Conservation (phyloP, 2,888 invertebrate genomes). For the Mesopsocus fuscifrons region DNA sequence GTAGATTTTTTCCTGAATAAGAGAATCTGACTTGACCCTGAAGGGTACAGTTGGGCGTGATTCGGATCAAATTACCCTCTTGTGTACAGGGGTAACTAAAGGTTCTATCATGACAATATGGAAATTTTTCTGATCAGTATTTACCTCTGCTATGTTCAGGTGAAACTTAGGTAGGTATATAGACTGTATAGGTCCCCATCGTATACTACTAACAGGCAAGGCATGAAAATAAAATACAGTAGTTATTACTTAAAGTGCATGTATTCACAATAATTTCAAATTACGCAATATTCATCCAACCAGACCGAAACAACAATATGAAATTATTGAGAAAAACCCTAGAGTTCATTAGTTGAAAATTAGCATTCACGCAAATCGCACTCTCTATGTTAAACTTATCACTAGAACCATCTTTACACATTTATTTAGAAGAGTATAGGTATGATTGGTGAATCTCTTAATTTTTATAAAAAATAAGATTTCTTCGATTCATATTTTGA, state of each 20-base stretch:
- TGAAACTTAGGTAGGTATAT: no score
- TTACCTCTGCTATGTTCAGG: no score
- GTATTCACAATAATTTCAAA: background rate
- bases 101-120: no score
- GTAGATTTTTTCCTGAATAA: no score
- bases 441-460: background rate
- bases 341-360: no score
- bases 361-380: background rate
- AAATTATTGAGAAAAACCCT: no score
- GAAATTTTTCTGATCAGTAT: conserved; percentile 12
- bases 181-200: no score
- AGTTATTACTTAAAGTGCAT: background rate
- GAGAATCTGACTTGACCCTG: no score
- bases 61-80: conserved; percentile 13
- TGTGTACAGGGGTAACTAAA: no score
- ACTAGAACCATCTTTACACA: background rate
- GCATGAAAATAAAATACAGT: no score
- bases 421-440: background rate
- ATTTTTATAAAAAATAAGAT: background rate
- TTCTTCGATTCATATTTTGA: background rate
- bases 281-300: background rate
- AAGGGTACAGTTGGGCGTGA: no score
- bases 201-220: no score
- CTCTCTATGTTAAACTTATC: background rate
- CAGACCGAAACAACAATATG: background rate